Conservation (phyloP, 2,888 invertebrate genomes). For the Hipparchia sbordonii region DNA sequence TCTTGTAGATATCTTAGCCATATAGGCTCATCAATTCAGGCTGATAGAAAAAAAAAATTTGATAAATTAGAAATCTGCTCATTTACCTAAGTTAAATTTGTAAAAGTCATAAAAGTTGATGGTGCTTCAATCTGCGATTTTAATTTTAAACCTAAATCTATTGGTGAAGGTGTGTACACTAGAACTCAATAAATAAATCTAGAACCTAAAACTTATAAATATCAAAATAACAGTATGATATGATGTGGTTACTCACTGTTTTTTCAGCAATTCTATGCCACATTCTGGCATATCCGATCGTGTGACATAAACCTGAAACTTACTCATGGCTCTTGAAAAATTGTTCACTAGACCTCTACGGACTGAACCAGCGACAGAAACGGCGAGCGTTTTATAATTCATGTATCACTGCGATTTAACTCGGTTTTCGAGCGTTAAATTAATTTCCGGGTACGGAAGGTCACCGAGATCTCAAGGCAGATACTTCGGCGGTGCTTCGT, state of each 20-base stretch:
- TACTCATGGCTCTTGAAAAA: constrained; percentile 62
- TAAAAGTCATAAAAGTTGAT: too few species aligned
- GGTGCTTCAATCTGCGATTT: too few species aligned
- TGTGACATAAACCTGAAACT: constrained; percentile 85
- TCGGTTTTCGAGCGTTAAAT: constrained; percentile 39
- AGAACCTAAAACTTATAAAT: too few species aligned
- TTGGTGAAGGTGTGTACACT: too few species aligned
- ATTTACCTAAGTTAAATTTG: too few species aligned
- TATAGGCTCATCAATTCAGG: too few species aligned
- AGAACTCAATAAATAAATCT: too few species aligned
- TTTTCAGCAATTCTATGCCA: constrained; percentile 83
- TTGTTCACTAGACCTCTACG: constrained; percentile 40
- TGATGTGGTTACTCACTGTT: constrained; percentile 78
- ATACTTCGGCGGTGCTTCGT: constrained; percentile 64
- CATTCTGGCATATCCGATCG: constrained; percentile 84
- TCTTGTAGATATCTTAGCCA: too few species aligned
- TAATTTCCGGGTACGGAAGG: constrained; percentile 47
- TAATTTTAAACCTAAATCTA: too few species aligned
- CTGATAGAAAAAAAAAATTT: too few species aligned
- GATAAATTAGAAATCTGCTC: not conserved
- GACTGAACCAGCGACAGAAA: constrained; percentile 48
- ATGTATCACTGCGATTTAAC: constrained; percentile 51
- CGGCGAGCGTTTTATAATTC: constrained; percentile 58
- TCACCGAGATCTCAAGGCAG: constrained; percentile 55
- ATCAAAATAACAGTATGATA: too few species aligned